Base-by-base conservation (phyloP, 2,888 invertebrate species). In the Seira ritae region DNA sequence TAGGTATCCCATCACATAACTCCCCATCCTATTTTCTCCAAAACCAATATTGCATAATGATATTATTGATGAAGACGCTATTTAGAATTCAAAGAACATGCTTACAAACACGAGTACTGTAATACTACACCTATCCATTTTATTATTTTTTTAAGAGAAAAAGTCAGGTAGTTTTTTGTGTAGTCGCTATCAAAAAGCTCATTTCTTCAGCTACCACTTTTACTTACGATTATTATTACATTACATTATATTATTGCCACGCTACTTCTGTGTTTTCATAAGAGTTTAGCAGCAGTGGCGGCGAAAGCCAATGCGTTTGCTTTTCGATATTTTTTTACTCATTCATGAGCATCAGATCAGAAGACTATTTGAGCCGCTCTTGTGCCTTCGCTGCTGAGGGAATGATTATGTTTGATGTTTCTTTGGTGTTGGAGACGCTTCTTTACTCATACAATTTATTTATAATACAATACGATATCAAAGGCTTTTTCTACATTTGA, bases 401-500 rank as follows among this genome's bases (percentile, higher is more conserved):
- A 42, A 12, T 42, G 42, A 42, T 42, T 4, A 42, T 42, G 42
- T 8, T n/a, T n/a, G n/a, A n/a, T n/a, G n/a, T n/a, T n/a, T n/a
- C n/a, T n/a, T n/a, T 8, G 42, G 12, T 42, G 42, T 8, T 8
- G 42, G 6, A 42, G 42, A 4, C 42, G 42, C 42, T 42, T 42
- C 12, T 12, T 42, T 42, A 42, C 6, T 8, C 42, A 42, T 42
- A 42, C 42, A 8, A 8, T 42, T 42, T 12, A 42, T 42, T 42
- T 12, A 12, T 42, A 42, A 42, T 42, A 42, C 42, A 42, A 42
- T n/a, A n/a, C n/a, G n/a, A n/a, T 42, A 42, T 42, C 42, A 42
- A 42, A 42, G 42, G 55, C 55, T 62, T 42, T 73, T 80, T 79
- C 65, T 75, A 66, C 80, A 81, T 76, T 76, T 71, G n/a, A n/a